Evolutionary conservation across 2,113 vertebrate species (phyloP).

Genomic region (Ochotona curzoniae): DNA sequence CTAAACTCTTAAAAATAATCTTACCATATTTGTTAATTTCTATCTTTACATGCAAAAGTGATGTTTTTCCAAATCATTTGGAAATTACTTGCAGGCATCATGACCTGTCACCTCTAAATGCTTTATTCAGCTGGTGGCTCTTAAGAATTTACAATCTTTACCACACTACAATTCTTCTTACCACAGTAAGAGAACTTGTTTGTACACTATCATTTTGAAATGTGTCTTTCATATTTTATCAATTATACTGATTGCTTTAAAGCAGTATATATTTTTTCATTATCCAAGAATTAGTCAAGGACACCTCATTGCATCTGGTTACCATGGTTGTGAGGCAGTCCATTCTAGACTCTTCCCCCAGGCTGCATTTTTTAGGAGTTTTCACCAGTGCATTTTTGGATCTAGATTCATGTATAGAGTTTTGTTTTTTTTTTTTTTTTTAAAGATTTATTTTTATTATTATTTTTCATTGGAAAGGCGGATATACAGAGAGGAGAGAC

Average conservation of each 20-base stretch:
- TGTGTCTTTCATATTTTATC: not conserved
- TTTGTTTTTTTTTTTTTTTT: too few relatives aligned
- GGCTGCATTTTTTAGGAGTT: not conserved
- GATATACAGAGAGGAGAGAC: too few relatives aligned
- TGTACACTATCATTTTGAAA: not conserved
- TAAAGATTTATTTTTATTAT: too few relatives aligned
- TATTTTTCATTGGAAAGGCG: too few relatives aligned
- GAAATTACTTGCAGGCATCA: slow-evolving; percentile 15
- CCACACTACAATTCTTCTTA: not conserved
- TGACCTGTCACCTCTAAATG: not conserved
- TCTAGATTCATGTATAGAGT: not conserved
- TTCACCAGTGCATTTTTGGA: not conserved
- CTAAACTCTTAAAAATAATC: not conserved
- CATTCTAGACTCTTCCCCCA: not conserved
- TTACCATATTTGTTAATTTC: not conserved
- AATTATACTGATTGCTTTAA: not conserved
- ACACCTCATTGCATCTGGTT: not conserved
- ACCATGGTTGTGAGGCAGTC: not conserved
- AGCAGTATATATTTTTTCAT: not conserved
- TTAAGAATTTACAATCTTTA: not conserved
- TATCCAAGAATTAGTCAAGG: not conserved
- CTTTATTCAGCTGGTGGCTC: not conserved
- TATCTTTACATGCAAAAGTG: not conserved
- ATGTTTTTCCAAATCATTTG: slow-evolving; percentile 19
- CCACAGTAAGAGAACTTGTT: not conserved